A percentile compares a stretch with the other conserved stretches of the same genome.
phyloP scores from a whole-genome alignment of 2,888 invertebrate species.

The Osmoderma eremita region DNA sequence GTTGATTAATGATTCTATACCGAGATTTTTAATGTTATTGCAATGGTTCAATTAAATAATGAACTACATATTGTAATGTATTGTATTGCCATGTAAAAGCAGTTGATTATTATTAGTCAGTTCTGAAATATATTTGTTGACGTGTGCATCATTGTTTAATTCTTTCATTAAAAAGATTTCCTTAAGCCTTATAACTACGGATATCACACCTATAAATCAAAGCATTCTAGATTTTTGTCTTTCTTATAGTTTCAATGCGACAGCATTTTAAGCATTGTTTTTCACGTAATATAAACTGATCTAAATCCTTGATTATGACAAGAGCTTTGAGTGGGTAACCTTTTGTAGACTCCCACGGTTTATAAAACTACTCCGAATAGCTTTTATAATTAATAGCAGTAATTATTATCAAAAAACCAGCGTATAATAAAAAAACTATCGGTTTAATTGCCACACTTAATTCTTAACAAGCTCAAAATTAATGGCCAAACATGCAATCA shows the following conservation, averaged over 20 bases:
- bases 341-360: neutral
- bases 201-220: too few species aligned
- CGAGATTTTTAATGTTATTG: too few species aligned
- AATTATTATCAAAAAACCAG: neutral
- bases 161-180: too few species aligned
- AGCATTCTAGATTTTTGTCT: too few species aligned
- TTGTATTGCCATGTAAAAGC: too few species aligned
- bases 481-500: neutral
- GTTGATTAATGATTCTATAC: too few species aligned
- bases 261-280: neutral
- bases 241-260: neutral
- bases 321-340: neutral
- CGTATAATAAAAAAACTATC: neutral
- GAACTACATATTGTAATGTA: too few species aligned
- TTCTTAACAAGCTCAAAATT: neutral
- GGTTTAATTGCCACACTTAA: slow-evolving; percentile 15
- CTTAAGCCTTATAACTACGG: too few species aligned
- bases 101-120: too few species aligned
- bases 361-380: slow-evolving; percentile 1
- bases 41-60: too few species aligned
- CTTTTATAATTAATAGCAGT: slow-evolving; percentile 21
- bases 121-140: too few species aligned
- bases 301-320: neutral
- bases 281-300: neutral
- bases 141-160: too few species aligned